phyloP scores from a whole-genome alignment of 2,797 vertebrate genomes.

The Sebastes wilsoni region DNA sequence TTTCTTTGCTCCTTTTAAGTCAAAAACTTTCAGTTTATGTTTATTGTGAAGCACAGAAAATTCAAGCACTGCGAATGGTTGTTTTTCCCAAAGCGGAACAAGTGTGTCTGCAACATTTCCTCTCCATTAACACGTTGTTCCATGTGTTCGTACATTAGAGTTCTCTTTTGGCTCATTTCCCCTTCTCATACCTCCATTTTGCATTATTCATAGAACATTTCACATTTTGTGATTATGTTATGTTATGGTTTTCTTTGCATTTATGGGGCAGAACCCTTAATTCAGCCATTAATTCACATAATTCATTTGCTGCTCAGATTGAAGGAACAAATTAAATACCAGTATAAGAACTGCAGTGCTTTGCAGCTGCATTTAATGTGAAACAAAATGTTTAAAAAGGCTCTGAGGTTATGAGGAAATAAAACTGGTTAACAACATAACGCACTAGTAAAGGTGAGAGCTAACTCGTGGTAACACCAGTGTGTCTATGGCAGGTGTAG shows the following conservation, averaged over 20 bases:
- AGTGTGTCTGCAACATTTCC: constrained; percentile 18
- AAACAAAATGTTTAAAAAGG: not conserved
- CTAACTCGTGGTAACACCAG: not conserved
- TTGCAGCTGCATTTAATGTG: not conserved
- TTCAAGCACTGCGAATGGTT: not conserved
- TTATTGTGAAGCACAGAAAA: not conserved
- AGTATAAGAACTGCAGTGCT: not conserved
- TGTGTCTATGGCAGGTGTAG: not conserved
- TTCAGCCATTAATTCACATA: constrained; percentile 27
- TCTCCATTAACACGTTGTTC: constrained; percentile 22
- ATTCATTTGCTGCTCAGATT: constrained; percentile 37
- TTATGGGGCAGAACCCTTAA: constrained; percentile 9
- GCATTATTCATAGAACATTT: constrained; percentile 39
- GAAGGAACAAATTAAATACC: constrained; percentile 1
- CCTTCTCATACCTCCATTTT: constrained; percentile 10
- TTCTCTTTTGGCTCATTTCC: constrained; percentile 43
- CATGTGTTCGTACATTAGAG: not conserved
- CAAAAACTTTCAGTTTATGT: constrained; percentile 20
- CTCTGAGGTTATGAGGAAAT: not conserved
- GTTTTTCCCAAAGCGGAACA: not conserved
- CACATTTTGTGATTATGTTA: constrained; percentile 1
- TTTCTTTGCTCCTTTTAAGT: constrained; percentile 9
- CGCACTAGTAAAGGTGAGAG: not conserved
- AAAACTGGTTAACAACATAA: not conserved
- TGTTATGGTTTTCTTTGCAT: not conserved